Evolutionary conservation across 2,113 vertebrate genomes (phyloP).

Genomic region (Aegotheles bennettii): DNA sequence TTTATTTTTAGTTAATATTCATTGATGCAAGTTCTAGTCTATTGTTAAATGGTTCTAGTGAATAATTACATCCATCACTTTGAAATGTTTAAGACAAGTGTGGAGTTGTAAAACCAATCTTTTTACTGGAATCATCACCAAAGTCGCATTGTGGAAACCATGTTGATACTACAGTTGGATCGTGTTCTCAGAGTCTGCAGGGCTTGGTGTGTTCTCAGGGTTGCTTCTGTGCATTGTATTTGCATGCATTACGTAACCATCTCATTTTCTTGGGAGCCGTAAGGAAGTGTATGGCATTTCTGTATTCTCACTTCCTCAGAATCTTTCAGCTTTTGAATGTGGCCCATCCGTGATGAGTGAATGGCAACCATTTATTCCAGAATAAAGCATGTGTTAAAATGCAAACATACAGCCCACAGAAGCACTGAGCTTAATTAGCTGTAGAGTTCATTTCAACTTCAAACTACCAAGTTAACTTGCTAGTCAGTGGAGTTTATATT

Average conservation of each 20-base stretch:
- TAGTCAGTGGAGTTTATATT: not conserved
- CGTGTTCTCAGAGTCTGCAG: not conserved
- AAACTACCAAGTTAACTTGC: constrained; percentile 11
- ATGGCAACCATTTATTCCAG: constrained; percentile 23
- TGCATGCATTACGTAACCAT: not conserved
- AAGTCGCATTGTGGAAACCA: not conserved
- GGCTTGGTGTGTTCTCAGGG: not conserved
- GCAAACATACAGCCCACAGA: not conserved
- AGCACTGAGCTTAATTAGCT: constrained; percentile 32
- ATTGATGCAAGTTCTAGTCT: constrained; percentile 1
- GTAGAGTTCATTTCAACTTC: constrained; percentile 18
- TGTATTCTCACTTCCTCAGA: not conserved
- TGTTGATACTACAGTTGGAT: not conserved
- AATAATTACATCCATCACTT: constrained; percentile 21
- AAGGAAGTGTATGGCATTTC: not conserved
- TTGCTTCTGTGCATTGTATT: not conserved
- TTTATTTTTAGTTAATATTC: constrained; percentile 43
- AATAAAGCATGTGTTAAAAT: not conserved
- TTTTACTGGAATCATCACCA: not conserved
- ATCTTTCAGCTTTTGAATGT: not conserved
- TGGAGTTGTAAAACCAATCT: not conserved
- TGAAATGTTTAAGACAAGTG: constrained; percentile 14
- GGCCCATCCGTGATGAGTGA: constrained; percentile 34
- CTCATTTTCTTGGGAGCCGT: not conserved
- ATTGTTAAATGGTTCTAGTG: not conserved